A percentile compares a stretch with the other conserved stretches of the same genome.
phyloP scores from a whole-genome alignment of 2,888 invertebrate species.

The Allolobophora icterica region DNA sequence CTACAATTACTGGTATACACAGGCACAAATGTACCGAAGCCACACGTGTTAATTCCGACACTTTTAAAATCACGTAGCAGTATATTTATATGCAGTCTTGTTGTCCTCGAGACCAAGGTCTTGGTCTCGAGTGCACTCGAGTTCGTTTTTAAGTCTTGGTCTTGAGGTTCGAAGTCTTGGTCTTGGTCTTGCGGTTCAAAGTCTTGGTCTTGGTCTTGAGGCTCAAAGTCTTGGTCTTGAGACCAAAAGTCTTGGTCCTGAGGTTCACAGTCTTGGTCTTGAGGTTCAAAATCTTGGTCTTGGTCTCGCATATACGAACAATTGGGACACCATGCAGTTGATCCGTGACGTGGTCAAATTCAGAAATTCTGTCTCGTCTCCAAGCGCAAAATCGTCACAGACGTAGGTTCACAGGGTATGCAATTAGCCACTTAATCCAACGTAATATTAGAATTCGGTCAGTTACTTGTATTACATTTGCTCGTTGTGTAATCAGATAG shows the following conservation, averaged over 20 bases:
- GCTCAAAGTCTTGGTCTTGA: too few species aligned
- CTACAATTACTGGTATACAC: not conserved
- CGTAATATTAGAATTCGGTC: not conserved
- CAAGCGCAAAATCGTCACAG: not conserved
- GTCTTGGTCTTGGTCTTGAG: too few species aligned
- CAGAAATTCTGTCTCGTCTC: not conserved
- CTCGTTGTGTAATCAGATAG: not conserved
- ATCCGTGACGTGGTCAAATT: not conserved
- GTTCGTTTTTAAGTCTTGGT: too few species aligned
- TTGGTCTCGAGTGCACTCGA: too few species aligned
- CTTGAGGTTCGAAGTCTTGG: too few species aligned
- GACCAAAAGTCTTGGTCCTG: too few species aligned
- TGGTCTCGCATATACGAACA: too few species aligned
- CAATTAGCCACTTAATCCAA: not conserved
- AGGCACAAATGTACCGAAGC: not conserved
- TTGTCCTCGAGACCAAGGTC: too few species aligned
- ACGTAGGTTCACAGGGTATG: not conserved
- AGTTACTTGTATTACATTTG: not conserved
- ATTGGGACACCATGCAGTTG: not conserved
- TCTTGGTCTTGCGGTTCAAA: too few species aligned
- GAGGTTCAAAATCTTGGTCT: too few species aligned
- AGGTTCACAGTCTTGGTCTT: too few species aligned
- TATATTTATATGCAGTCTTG: too few species aligned
- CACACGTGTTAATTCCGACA: not conserved
- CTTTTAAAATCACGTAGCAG: not conserved